Conservation (phyloP, 2,113 vertebrate genomes). For the Trachemys scripta region DNA sequence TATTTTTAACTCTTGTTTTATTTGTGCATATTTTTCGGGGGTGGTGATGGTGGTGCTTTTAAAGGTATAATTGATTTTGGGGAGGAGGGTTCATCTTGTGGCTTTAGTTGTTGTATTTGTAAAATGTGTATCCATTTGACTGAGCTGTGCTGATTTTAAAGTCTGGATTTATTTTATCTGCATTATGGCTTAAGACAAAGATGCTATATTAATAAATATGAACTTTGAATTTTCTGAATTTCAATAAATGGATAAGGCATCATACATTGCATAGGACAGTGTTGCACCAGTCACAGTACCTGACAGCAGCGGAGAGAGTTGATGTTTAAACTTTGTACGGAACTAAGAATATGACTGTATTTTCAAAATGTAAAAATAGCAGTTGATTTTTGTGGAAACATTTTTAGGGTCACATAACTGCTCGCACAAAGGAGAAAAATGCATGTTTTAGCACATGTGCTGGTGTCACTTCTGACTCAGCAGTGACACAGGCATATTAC, state of each 20-base stretch:
- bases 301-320: not conserved
- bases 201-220: too few species aligned
- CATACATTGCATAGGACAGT: not conserved
- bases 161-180: too few species aligned
- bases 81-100: too few species aligned
- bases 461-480: not conserved
- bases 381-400: not conserved
- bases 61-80: too few species aligned
- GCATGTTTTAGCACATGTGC: not conserved
- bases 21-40: too few species aligned
- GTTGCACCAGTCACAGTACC: not conserved
- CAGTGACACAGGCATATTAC: fast-evolving
- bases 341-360: not conserved
- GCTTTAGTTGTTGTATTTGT: too few species aligned
- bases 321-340: not conserved
- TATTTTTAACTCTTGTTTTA: too few species aligned
- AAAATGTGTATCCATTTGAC: too few species aligned
- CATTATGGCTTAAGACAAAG: too few species aligned
- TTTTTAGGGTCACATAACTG: not conserved
- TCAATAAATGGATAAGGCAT: not conserved
- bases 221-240: too few species aligned
- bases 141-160: too few species aligned
- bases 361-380: conserved; percentile 6
- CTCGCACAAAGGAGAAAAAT: not conserved
- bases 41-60: too few species aligned